These are phyloP conservation scores for Sebastes schlegelii DNA, from an alignment of 2,113 vertebrate genomes.

Conservation along the genomic window DNA sequence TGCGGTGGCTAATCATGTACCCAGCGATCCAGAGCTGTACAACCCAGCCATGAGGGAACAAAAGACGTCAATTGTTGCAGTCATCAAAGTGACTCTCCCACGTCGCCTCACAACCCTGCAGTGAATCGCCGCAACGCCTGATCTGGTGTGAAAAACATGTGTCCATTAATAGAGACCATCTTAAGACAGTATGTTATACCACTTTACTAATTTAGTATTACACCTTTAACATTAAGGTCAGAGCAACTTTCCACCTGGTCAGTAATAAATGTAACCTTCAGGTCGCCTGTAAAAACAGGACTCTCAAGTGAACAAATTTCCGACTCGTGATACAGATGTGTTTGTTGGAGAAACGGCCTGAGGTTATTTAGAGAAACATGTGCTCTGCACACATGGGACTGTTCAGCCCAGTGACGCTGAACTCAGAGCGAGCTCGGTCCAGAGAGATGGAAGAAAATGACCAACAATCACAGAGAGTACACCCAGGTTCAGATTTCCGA, in stretches of 20 bases:
- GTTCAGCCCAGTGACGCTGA: conserved; percentile 49
- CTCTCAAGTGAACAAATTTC: conserved; percentile 6
- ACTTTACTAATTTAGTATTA: no score
- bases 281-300: background rate
- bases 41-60: no score
- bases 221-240: background rate
- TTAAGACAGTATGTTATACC: background rate
- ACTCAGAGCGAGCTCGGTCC: conserved; percentile 25
- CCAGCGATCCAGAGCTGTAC: no score
- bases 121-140: no score
- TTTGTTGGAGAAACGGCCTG: conserved; percentile 43
- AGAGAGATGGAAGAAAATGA: conserved; percentile 59
- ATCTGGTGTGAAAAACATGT: no score
- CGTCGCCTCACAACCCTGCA: no score
- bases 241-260: background rate
- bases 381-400: conserved; percentile 70
- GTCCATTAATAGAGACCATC: background rate
- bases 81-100: no score
- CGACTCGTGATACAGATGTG: conserved; percentile 51
- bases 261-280: background rate
- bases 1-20: no score
- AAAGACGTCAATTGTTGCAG: no score
- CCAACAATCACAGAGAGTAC: conserved; percentile 49
- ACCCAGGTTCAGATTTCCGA: conserved; percentile 34
- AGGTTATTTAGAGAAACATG: conserved; percentile 60